A percentile compares a stretch with the other conserved stretches of the same genome.
phyloP scores from a whole-genome alignment of 2,113 vertebrate species.

The Lathamus discolor region DNA sequence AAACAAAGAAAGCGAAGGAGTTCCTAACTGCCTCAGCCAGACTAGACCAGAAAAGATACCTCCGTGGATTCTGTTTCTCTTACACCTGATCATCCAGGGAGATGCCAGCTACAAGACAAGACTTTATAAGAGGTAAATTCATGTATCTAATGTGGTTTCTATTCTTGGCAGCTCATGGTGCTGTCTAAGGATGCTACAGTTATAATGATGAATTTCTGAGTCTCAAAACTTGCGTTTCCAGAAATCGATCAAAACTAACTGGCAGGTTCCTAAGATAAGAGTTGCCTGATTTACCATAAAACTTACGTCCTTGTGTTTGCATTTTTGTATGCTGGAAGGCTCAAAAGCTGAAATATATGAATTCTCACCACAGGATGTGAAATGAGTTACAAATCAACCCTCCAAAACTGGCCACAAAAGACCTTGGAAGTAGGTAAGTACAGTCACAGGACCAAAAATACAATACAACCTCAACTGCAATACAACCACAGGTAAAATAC shows the following conservation, averaged over 20 bases:
- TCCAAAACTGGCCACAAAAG: neutral
- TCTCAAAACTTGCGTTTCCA: neutral
- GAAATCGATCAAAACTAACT: neutral
- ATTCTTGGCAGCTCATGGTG: neutral
- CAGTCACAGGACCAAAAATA: neutral
- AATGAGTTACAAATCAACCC: neutral
- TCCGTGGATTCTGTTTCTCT: neutral
- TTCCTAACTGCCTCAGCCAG: neutral
- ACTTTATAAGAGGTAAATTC: neutral
- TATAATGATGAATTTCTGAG: neutral
- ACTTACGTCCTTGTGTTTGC: neutral
- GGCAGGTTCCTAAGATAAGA: neutral
- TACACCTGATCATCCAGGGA: neutral
- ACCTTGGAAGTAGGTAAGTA: neutral
- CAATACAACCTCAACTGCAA: neutral
- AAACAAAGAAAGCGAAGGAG: neutral
- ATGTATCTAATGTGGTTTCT: neutral
- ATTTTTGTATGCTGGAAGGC: neutral
- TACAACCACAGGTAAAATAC: neutral
- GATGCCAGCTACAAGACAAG: neutral
- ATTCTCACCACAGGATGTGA: neutral
- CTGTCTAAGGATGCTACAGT: conserved; percentile 1
- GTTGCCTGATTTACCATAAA: neutral
- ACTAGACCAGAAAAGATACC: neutral
- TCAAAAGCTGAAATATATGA: neutral